Evolutionary conservation across 2,888 invertebrate species (phyloP), one percentile per base, ranked within the genome.

Genomic region (Anticlea derivata): DNA sequence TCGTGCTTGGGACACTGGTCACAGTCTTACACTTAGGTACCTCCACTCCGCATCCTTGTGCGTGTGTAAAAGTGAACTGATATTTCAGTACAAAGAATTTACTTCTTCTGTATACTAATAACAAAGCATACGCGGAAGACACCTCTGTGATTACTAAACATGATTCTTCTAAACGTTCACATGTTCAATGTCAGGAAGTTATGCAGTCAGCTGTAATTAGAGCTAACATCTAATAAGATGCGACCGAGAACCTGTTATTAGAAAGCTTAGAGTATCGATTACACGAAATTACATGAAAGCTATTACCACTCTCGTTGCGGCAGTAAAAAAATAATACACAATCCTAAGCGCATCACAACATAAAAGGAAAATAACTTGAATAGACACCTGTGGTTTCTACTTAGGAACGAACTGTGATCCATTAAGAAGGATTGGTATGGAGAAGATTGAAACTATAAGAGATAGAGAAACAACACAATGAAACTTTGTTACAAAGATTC

Each of bases 181-280:
- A 62, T 60, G 31, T 55, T 61, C 66, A 74, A 75, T 74, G 56
- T 39, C 68, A 72, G 75, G 78, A 78, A 79, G 67, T 61, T 57
- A 54, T 33, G 38, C 33, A 45, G n/a, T 52, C 40, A 50, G 50
- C 45, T 66, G 63, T n/a, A n/a, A 71, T 68, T 70, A 69, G 58
- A 57, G 50, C 62, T 63, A 61, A 59, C 62, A 58, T 58, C 55
- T 60, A 59, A 60, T 66, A 67, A 66, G 65, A 64, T 63, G 59
- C 50, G 50, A 46, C 57, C 50, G 43, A 59, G 46, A 65, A 63
- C 58, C 61, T 60, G 61, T 63, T 61, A 66, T 68, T 73, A 70
- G 69, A 73, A 75, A 76, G 73, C 58, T 50, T 47, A 55, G 39
- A 62, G 52, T 47, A 60, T 64, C 51, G 47, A 57, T 57, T 55